Conservation (phyloP, 2,113 vertebrate genomes). For the Amphiprion ocellaris region DNA sequence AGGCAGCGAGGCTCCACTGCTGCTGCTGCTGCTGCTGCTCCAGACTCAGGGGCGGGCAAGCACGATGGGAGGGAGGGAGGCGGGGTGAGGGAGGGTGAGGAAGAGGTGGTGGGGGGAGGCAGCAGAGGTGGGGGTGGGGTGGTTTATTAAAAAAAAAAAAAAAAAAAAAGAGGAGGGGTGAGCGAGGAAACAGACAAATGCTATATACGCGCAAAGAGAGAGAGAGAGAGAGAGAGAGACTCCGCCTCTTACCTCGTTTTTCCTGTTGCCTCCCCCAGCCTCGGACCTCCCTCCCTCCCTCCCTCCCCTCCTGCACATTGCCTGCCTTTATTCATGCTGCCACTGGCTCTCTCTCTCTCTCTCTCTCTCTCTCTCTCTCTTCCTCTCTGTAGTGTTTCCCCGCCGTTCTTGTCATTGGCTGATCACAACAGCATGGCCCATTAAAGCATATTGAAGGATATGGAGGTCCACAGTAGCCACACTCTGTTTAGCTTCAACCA, state of each 20-base stretch:
- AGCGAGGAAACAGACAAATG: constrained; percentile 43
- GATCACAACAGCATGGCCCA: constrained; percentile 66
- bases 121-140: constrained; percentile 55
- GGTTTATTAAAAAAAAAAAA: background rate
- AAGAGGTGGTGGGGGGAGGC: background rate
- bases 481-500: background rate
- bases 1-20: constrained; percentile 80
- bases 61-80: constrained; percentile 51
- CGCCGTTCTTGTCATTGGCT: constrained; percentile 67
- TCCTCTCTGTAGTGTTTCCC: constrained; percentile 71
- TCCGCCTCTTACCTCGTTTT: constrained; percentile 74
- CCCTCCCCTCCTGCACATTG: constrained; percentile 57
- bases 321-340: constrained; percentile 68
- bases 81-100: constrained; percentile 38
- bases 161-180: constrained; percentile 21
- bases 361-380: constrained; percentile 61
- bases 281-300: constrained; percentile 55
- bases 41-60: constrained; percentile 84
- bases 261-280: constrained; percentile 67
- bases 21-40: constrained; percentile 74
- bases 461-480: constrained; percentile 1
- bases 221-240: constrained; percentile 47
- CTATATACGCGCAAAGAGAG: constrained; percentile 37
- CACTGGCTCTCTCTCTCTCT: constrained; percentile 58
- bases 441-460: constrained; percentile 56